Percentiles rank a stretch among this genome's conserved stretches.
Conservation (phyloP, 2,113 vertebrate genomes). For the Ariopsis seemanni region DNA sequence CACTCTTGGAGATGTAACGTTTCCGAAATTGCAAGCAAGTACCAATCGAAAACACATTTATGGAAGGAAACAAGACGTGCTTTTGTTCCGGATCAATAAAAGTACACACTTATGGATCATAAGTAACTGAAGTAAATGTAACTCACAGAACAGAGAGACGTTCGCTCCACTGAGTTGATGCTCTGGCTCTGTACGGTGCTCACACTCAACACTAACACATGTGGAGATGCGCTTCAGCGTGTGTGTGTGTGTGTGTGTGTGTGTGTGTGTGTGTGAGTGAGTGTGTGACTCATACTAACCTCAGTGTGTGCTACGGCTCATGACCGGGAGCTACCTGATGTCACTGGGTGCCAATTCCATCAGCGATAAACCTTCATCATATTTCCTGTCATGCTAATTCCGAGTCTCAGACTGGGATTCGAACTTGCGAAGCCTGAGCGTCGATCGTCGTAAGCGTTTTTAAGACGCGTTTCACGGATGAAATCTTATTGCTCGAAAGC, state of each 20-base stretch:
- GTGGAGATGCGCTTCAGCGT: constrained; percentile 43
- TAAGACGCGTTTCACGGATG: no score
- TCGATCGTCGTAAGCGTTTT: no score
- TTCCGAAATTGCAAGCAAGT: not conserved
- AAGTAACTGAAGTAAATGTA: constrained; percentile 11
- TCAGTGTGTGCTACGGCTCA: constrained; percentile 18
- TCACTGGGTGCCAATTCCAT: not conserved
- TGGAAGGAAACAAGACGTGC: no score
- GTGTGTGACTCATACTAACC: constrained; percentile 23
- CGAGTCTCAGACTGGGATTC: no score
- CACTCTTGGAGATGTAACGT: not conserved
- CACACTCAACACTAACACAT: constrained; percentile 29
- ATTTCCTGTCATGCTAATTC: not conserved
- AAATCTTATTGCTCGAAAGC: no score
- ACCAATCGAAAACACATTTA: not conserved
- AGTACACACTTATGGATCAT: not conserved
- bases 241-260: constrained; percentile 33
- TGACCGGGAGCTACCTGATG: constrained; percentile 26
- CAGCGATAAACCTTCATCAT: not conserved
- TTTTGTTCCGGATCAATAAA: not conserved
- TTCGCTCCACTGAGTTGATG: constrained; percentile 24
- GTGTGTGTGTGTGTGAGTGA: constrained; percentile 19
- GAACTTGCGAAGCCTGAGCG: no score
- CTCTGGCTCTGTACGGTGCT: constrained; percentile 25
- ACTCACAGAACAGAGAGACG: constrained; percentile 28